Percentiles rank a stretch among this genome's conserved stretches.
phyloP scores from a whole-genome alignment of 2,113 vertebrate genomes.

The Elephas maximus region DNA sequence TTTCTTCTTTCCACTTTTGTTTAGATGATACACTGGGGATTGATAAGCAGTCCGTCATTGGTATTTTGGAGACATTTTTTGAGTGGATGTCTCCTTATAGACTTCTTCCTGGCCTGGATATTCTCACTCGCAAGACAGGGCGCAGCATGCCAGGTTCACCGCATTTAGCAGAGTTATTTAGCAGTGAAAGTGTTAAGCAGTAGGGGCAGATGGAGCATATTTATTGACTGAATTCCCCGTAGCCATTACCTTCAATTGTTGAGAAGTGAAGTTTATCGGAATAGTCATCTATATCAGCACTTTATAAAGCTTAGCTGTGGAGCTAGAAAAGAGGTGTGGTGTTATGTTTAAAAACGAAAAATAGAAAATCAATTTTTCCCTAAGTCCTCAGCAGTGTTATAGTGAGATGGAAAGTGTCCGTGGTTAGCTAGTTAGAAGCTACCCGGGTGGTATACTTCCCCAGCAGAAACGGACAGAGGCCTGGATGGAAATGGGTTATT shows the following conservation, averaged over 20 bases:
- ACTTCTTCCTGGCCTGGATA: background rate
- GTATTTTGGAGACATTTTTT: background rate
- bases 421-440: background rate
- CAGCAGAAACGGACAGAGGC: accelerated
- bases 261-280: constrained; percentile 40
- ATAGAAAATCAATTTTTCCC: constrained; percentile 57
- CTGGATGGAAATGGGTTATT: accelerated
- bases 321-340: constrained; percentile 39
- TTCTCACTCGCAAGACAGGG: background rate
- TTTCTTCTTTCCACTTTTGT: constrained; percentile 3
- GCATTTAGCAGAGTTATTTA: constrained; percentile 55
- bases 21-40: background rate
- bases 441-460: background rate
- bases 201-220: background rate
- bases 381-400: background rate
- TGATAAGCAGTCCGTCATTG: background rate
- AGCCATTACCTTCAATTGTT: background rate
- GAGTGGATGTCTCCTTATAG: accelerated
- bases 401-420: background rate
- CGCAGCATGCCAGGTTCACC: background rate
- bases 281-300: constrained; percentile 27
- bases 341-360: constrained; percentile 65
- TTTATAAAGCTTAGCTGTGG: constrained; percentile 38
- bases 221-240: constrained; percentile 53
- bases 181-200: constrained; percentile 8